phyloP scores from a whole-genome alignment of 2,888 invertebrate genomes.

The Brassicogethes aeneus region DNA sequence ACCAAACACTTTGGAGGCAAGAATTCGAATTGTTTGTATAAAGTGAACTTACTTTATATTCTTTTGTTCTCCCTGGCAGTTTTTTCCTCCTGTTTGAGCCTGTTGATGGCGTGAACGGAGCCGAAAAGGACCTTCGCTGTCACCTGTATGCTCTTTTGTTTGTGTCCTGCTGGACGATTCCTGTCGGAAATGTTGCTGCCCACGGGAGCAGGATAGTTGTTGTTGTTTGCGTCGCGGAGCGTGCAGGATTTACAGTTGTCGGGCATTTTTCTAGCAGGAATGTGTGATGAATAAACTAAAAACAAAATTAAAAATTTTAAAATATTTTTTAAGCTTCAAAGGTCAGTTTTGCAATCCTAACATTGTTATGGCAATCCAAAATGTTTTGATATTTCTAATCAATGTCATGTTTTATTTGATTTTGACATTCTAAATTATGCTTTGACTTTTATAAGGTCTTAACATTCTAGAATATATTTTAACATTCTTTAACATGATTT shows the following conservation, averaged over 20 bases:
- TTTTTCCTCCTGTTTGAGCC: constrained; percentile 63
- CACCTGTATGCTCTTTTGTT: constrained; percentile 45
- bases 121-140: constrained; percentile 68
- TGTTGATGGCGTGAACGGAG: constrained; percentile 63
- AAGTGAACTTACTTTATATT: too few species aligned
- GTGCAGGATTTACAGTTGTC: constrained; percentile 49
- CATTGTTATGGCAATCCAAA: too few species aligned
- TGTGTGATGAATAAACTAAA: background rate
- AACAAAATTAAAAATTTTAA: background rate
- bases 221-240: constrained; percentile 49
- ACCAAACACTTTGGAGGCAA: too few species aligned
- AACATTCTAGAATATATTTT: too few species aligned
- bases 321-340: too few species aligned
- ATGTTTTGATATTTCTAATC: too few species aligned
- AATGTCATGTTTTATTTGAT: too few species aligned
- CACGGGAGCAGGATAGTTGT: constrained; percentile 44
- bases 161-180: constrained; percentile 21
- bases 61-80: constrained; percentile 53
- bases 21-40: too few species aligned
- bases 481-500: too few species aligned
- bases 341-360: too few species aligned
- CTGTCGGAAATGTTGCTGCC: constrained; percentile 20
- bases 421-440: too few species aligned
- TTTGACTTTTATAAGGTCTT: too few species aligned
- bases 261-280: constrained; percentile 24